These are phyloP conservation scores for Trissonchulus latispiculum DNA, from an alignment of 2,888 invertebrate genomes.

Conservation along the genomic window DNA sequence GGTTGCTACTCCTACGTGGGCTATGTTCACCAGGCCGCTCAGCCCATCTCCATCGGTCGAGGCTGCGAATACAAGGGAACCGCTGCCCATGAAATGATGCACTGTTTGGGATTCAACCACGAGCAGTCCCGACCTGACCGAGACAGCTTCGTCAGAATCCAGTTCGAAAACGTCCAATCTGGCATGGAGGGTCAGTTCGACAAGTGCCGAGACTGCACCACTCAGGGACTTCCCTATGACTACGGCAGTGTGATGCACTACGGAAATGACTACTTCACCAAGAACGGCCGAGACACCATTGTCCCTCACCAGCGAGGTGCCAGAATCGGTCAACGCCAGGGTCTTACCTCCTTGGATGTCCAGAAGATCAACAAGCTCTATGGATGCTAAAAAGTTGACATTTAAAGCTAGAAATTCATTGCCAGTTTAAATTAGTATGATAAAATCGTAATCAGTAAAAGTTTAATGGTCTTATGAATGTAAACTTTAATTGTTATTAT, in stretches of 20 bases:
- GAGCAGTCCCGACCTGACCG: constrained; percentile 36
- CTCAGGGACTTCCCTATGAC: background rate
- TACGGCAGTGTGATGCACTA: constrained; percentile 12
- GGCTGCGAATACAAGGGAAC: background rate
- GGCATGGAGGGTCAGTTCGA: constrained; percentile 33
- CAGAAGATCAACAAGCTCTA: constrained; percentile 44
- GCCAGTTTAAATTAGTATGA: too few species aligned
- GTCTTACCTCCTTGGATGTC: constrained; percentile 41
- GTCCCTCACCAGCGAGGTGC: constrained; percentile 27
- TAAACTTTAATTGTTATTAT: too few species aligned
- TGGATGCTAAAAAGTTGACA: constrained; percentile 6
- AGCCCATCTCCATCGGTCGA: background rate
- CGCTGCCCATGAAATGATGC: background rate
- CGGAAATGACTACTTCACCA: constrained; percentile 40
- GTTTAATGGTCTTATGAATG: too few species aligned
- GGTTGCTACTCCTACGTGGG: constrained; percentile 43
- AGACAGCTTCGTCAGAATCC: constrained; percentile 41
- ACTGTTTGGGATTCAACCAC: constrained; percentile 2
- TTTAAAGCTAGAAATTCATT: too few species aligned
- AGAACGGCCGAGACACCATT: constrained; percentile 34
- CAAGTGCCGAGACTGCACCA: background rate
- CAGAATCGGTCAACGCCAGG: constrained; percentile 38
- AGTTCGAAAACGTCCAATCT: constrained; percentile 39
- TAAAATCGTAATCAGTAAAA: too few species aligned
- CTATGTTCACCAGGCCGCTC: background rate